Conservation (phyloP, 2,113 vertebrate species). For the Cichladusa arquata region DNA sequence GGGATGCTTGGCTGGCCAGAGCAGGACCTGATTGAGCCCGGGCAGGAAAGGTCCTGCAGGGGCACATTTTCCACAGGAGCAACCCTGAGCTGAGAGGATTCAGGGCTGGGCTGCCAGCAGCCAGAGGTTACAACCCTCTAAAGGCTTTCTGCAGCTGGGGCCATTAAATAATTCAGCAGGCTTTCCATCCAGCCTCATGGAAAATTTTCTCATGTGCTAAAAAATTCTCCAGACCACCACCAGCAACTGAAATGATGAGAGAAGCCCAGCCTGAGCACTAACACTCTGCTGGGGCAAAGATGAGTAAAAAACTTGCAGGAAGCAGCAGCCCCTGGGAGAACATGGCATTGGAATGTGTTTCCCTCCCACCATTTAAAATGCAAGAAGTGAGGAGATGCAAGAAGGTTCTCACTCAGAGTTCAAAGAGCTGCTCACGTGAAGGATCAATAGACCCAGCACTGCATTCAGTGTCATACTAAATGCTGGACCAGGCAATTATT, state of each 20-base stretch:
- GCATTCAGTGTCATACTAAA: neutral
- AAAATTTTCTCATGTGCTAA: neutral
- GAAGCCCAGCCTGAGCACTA: neutral
- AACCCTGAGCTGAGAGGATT: neutral
- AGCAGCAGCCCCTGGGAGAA: neutral
- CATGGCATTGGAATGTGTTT: neutral
- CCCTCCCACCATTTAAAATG: neutral
- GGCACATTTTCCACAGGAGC: neutral
- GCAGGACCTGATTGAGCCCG: neutral
- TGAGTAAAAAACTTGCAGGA: accelerated
- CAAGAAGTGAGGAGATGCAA: neutral
- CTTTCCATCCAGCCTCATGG: neutral
- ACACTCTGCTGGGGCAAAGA: neutral
- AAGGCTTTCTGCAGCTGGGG: neutral
- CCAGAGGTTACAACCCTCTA: neutral
- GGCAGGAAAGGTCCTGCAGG: neutral
- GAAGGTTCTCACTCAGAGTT: neutral
- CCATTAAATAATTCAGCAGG: neutral
- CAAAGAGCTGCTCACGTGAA: neutral
- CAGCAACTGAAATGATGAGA: neutral
- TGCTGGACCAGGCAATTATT: conserved; percentile 29
- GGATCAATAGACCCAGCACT: conserved; percentile 3
- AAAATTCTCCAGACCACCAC: neutral
- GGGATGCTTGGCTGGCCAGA: neutral
- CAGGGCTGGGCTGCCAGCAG: neutral